A percentile compares a stretch with the other conserved stretches of the same genome.
These are phyloP conservation scores for Tachypleus tridentatus DNA, from an alignment of 1,140 invertebrate genomes.

Conservation along the genomic window DNA sequence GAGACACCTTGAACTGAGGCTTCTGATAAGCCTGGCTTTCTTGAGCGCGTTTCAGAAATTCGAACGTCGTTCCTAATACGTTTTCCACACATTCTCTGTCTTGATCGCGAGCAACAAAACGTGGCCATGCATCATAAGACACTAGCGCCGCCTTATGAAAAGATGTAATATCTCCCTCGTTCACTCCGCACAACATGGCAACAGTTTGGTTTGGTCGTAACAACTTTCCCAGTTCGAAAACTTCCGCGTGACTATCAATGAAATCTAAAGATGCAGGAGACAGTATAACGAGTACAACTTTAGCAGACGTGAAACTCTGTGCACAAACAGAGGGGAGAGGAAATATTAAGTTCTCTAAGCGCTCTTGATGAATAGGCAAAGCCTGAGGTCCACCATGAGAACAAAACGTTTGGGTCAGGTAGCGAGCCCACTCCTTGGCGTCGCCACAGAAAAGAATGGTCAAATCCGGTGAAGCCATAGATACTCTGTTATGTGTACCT, in stretches of 20 bases:
- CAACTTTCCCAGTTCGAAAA: slow-evolving; percentile 46
- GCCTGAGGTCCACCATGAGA: slow-evolving; percentile 1
- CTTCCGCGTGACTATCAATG: slow-evolving; percentile 38
- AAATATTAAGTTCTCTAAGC: slow-evolving; percentile 14
- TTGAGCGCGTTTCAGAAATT: too few species aligned
- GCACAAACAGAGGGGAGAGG: slow-evolving; percentile 3
- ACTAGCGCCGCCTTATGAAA: slow-evolving; percentile 46
- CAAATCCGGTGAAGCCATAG: slow-evolving; percentile 10
- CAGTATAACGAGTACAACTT: slow-evolving; percentile 46
- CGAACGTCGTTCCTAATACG: too few species aligned
- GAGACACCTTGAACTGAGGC: slow-evolving; percentile 57
- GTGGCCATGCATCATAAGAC: slow-evolving; percentile 58
- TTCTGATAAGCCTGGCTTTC: slow-evolving; percentile 35
- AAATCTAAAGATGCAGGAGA: slow-evolving; percentile 56
- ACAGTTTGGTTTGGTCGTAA: slow-evolving; percentile 55
- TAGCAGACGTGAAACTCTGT: slow-evolving; percentile 7
- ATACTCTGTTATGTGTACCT: too few species aligned
- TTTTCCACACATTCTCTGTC: slow-evolving; percentile 49
- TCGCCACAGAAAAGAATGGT: slow-evolving; percentile 15
- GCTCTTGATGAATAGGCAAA: slow-evolving; percentile 1
- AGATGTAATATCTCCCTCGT: slow-evolving; percentile 41
- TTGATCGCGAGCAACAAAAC: slow-evolving; percentile 59
- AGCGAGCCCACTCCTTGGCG: slow-evolving; percentile 13
- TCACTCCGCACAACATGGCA: slow-evolving; percentile 62
- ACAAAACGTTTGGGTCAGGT: slow-evolving; percentile 11